These are phyloP conservation scores for Xylota sylvarum DNA, from an alignment of 2,888 invertebrate species.

Conservation along the genomic window DNA sequence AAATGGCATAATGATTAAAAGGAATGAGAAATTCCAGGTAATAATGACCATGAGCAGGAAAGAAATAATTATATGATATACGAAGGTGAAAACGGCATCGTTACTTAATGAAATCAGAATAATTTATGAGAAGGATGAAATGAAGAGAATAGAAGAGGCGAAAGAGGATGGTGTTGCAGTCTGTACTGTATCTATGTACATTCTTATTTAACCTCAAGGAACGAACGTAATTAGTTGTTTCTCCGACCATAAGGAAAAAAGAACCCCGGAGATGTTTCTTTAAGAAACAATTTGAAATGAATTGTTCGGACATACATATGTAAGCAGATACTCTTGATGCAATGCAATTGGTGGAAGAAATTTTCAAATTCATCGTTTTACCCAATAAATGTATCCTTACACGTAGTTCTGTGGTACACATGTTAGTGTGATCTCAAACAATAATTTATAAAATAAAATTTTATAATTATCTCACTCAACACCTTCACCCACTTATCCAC, in stretches of 20 bases:
- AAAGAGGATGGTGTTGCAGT: not conserved
- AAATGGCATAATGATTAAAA: conserved; percentile 43
- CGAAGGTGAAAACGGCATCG: conserved; percentile 3
- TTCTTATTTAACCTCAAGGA: not conserved
- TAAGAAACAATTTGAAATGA: not conserved
- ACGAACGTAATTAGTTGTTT: conserved; percentile 12
- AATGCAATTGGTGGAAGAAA: not conserved
- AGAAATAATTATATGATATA: not conserved
- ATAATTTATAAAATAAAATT: not conserved
- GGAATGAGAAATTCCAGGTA: conserved; percentile 19
- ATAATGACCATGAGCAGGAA: conserved; percentile 28
- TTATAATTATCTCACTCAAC: not conserved
- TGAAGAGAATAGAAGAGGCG: not conserved
- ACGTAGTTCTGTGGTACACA: no score
- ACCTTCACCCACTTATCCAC: not conserved
- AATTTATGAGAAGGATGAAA: conserved; percentile 29
- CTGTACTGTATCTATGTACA: not conserved
- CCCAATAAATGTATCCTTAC: no score
- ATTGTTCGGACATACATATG: not conserved
- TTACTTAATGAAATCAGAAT: conserved; percentile 15
- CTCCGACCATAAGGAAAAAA: not conserved
- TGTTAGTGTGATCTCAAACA: no score
- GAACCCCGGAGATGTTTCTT: not conserved
- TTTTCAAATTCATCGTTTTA: no score
- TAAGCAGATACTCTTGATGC: not conserved